These are phyloP conservation scores for Xiphydria camelus DNA, from an alignment of 2,888 invertebrate species.

Conservation along the genomic window DNA sequence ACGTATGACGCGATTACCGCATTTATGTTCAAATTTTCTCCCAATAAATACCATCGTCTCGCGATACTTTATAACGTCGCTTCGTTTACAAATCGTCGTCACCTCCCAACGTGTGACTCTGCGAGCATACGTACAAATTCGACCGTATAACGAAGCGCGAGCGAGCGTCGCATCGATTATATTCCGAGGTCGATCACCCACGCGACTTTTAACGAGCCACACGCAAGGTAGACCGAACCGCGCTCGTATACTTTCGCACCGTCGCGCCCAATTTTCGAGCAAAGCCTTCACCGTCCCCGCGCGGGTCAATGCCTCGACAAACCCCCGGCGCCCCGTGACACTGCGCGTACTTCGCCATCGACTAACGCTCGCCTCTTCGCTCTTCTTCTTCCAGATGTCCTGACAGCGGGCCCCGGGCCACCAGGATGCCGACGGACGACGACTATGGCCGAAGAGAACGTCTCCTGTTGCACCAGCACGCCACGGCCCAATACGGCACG, in stretches of 20 bases:
- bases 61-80: no score
- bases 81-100: no score
- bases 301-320: no score
- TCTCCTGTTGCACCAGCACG: constrained; percentile 56
- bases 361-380: no score
- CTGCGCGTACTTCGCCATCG: no score
- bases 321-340: no score
- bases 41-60: no score
- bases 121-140: constrained; percentile 23
- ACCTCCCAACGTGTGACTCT: no score
- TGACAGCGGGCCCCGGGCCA: constrained; percentile 69
- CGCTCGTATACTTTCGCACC: not conserved
- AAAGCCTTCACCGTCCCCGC: no score
- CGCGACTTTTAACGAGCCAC: constrained; percentile 29
- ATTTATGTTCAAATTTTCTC: no score
- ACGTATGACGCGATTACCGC: no score
- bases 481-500: constrained; percentile 49
- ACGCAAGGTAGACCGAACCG: constrained; percentile 11
- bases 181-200: constrained; percentile 39
- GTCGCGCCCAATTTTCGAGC: no score
- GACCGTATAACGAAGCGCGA: constrained; percentile 21
- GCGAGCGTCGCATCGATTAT: constrained; percentile 28
- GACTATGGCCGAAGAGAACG: constrained; percentile 59
- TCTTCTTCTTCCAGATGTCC: constrained; percentile 62
- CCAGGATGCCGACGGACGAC: constrained; percentile 65